phyloP scores from a whole-genome alignment of 2,797 vertebrate genomes.

The Myripristis murdjan region DNA sequence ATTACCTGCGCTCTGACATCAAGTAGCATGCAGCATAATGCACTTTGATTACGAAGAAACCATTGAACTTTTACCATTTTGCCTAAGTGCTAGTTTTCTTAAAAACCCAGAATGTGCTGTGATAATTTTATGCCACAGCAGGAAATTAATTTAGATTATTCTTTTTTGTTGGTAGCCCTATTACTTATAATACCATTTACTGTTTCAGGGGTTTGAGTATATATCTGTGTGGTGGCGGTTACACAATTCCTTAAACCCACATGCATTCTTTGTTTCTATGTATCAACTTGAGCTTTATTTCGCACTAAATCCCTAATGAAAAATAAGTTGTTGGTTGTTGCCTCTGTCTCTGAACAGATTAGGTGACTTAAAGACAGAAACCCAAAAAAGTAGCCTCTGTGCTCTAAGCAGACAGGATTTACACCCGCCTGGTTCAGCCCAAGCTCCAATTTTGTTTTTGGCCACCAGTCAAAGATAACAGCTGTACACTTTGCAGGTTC shows the following conservation, averaged over 20 bases:
- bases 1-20: background rate
- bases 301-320: background rate
- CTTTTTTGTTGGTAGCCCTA: background rate
- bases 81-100: background rate
- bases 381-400: slow-evolving; percentile 8
- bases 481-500: slow-evolving; percentile 94
- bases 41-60: slow-evolving; percentile 14
- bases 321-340: background rate
- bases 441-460: slow-evolving; percentile 91
- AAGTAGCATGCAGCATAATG: background rate
- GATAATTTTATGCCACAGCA: background rate
- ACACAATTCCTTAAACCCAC: background rate
- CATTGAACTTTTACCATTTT: background rate
- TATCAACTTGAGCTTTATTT: slow-evolving; percentile 25
- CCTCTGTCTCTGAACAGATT: slow-evolving; percentile 32
- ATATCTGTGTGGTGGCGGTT: background rate
- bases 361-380: slow-evolving; percentile 18
- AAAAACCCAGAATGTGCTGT: slow-evolving; percentile 2
- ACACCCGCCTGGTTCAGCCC: slow-evolving; percentile 84
- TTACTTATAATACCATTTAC: slow-evolving; percentile 3
- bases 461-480: slow-evolving; percentile 96
- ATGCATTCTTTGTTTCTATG: slow-evolving; percentile 19
- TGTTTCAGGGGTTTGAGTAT: slow-evolving; percentile 11
- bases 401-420: slow-evolving; percentile 85
- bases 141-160: background rate